These are phyloP conservation scores for Potorous gilbertii DNA, from an alignment of 2,797 vertebrate species.

Conservation along the genomic window DNA sequence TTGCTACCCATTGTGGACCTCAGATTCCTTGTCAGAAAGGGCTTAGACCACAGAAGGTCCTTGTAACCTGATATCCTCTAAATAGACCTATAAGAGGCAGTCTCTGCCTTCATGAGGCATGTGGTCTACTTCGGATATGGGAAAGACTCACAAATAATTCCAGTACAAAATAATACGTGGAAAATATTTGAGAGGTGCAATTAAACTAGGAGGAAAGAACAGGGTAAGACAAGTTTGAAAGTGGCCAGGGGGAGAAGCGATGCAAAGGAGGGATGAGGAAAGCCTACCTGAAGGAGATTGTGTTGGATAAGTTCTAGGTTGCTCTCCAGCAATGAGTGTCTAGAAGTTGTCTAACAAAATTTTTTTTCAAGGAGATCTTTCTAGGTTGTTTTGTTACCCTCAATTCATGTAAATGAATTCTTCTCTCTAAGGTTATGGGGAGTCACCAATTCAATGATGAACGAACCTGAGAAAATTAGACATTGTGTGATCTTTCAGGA, in stretches of 20 bases:
- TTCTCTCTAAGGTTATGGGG: background rate
- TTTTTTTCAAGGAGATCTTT: background rate
- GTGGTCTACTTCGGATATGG: background rate
- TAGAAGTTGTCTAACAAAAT: background rate
- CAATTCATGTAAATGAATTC: background rate
- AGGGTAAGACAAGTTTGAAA: background rate
- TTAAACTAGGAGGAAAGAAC: background rate
- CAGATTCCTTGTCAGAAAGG: background rate
- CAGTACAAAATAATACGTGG: background rate
- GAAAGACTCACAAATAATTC: background rate
- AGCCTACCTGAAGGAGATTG: background rate
- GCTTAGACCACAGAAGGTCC: background rate
- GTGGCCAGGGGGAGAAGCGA: too few species aligned
- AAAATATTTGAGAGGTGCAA: background rate
- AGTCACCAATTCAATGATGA: background rate
- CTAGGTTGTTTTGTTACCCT: background rate
- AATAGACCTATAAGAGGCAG: background rate
- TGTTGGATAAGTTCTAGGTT: background rate
- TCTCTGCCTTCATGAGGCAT: background rate
- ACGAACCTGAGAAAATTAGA: background rate
- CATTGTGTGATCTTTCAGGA: background rate
- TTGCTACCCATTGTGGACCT: background rate
- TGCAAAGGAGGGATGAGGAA: background rate
- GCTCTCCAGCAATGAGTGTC: background rate
- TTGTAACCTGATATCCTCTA: background rate